Evolutionary conservation across 2,888 invertebrate genomes (phyloP), one percentile per base, ranked within the genome.

Genomic region (Epirrhoe alternata): DNA sequence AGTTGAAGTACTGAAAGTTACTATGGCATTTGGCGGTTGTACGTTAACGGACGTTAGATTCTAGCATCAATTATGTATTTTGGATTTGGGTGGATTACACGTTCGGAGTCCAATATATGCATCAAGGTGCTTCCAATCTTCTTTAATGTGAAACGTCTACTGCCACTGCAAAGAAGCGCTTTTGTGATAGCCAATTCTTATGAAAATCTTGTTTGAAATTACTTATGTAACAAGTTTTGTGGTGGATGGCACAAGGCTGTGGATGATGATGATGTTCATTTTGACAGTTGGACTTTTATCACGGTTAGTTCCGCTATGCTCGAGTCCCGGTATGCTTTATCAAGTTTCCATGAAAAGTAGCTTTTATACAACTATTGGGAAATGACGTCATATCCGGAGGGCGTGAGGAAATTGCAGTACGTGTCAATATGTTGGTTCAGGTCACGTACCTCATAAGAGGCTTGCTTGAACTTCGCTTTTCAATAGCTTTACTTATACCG

Each of bases 61-160:
- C 54, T 14, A 17, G 42, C 51, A 62, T 62, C 62, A 50, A 62
- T 62, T 62, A 62, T 62, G 62, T 51, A 62, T 62, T 62, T 62
- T 57, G 56, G 62, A 62, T 62, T 56, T 42, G 50, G 56, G 30
- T 30, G 50, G 56, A 56, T 62, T 57, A 56, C 56, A 62, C 38
- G 51, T 16, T 24, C 30, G 30, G 16, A 17, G 5, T 17, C 38
- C 12, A 35, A 49, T 56, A 16, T 51, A 50, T 56, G 55, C 61
- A 62, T 50, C 30, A 51, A 42, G 16, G 35, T 56, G 50, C 16
- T 56, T 62, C 55, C 56, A 57, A 62, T 62, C 16, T 61, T 53
- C 61, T 61, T 61, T 31, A 47, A 53, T n/a, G 31, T 45, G 53
- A 45, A 31, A 45, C 14, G 8, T 12, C 0, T 10, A 10, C 35